Conservation (phyloP, 2,888 invertebrate genomes). For the Acleris sparsana region DNA sequence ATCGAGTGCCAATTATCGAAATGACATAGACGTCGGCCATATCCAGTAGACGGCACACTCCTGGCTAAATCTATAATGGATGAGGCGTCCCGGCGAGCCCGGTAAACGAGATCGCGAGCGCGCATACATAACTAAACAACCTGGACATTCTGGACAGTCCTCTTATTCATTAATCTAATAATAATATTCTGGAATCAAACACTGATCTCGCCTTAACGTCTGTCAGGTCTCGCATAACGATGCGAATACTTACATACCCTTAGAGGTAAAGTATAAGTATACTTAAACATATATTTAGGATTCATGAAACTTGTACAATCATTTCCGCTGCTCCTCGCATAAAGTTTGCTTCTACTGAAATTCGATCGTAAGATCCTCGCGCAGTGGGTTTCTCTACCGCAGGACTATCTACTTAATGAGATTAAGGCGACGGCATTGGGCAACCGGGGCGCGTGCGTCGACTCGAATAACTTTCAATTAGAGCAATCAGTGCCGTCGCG, state of each 20-base stretch:
- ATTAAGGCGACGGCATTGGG: constrained; percentile 48
- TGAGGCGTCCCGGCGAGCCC: constrained; percentile 77
- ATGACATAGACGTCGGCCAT: constrained; percentile 71
- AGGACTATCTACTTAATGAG: constrained; percentile 28
- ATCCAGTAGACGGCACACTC: constrained; percentile 67
- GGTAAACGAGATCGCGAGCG: constrained; percentile 76
- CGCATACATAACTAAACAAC: constrained; percentile 68
- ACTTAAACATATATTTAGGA: too few species aligned
- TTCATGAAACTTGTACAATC: too few species aligned
- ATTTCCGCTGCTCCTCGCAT: too few species aligned
- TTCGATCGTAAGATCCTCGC: too few species aligned
- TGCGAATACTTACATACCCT: too few species aligned
- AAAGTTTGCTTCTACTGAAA: too few species aligned
- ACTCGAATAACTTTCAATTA: constrained; percentile 77
- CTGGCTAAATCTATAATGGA: constrained; percentile 80
- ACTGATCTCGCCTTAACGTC: too few species aligned
- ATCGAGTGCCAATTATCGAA: constrained; percentile 77
- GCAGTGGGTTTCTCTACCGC: too few species aligned
- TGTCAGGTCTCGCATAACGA: too few species aligned
- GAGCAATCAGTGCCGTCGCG: constrained; percentile 73
- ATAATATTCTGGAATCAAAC: too few species aligned
- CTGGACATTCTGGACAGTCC: constrained; percentile 52
- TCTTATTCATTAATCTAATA: constrained; percentile 66
- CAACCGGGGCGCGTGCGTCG: constrained; percentile 58
- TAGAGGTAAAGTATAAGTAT: too few species aligned